Evolutionary conservation across 2,113 vertebrate species (phyloP).

Genomic region (Phylloscopus trochilus): DNA sequence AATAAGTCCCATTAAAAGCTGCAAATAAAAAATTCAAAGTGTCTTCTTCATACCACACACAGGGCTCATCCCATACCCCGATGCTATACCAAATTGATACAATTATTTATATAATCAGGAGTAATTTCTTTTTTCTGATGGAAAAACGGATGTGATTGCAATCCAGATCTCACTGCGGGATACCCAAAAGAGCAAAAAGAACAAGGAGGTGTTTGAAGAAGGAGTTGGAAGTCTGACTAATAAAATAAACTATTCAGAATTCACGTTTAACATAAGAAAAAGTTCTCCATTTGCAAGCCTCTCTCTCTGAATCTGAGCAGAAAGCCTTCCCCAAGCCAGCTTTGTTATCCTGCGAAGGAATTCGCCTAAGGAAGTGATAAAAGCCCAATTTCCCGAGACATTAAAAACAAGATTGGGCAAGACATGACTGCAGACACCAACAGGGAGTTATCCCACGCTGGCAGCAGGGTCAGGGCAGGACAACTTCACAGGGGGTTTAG

Average conservation of each 20-base stretch:
- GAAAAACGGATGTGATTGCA: neutral
- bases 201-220: neutral
- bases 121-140: neutral
- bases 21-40: neutral
- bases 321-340: neutral
- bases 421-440: neutral
- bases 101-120: neutral
- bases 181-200: neutral
- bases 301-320: neutral
- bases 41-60: neutral
- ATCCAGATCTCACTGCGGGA: neutral
- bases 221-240: neutral
- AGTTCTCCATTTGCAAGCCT: neutral
- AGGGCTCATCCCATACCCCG: neutral
- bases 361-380: constrained; percentile 35
- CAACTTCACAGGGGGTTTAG: neutral
- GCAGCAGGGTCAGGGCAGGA: neutral
- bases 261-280: neutral
- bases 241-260: neutral
- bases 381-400: neutral
- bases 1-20: accelerated
- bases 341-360: neutral
- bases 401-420: constrained; percentile 12
- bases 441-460: neutral
- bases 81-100: too few species aligned